Evolutionary conservation across 1,140 invertebrate species (phyloP).

Genomic region (Catajapyx aquilonaris): DNA sequence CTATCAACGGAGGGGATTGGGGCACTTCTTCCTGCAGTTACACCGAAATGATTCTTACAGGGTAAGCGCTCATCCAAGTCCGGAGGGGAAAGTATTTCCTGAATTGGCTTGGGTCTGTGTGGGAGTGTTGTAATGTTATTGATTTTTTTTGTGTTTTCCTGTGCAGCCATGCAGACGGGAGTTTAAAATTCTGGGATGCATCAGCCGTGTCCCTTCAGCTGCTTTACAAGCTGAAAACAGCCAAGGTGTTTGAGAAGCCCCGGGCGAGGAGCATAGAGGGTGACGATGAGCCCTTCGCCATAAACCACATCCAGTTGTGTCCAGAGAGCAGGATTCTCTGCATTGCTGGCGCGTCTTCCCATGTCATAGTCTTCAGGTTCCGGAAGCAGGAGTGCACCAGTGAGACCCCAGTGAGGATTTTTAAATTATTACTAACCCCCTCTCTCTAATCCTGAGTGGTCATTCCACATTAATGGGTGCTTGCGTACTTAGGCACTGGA

Average conservation of each 20-base stretch:
- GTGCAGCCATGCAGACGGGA: constrained; percentile 82
- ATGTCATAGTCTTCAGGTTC: constrained; percentile 90
- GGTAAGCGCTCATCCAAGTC: constrained; percentile 41
- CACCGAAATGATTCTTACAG: constrained; percentile 90
- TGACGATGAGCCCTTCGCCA: constrained; percentile 79
- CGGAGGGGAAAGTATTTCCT: too few relatives aligned
- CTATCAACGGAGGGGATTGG: constrained; percentile 87
- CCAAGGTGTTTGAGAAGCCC: constrained; percentile 74
- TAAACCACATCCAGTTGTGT: constrained; percentile 78
- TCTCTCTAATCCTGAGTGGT: constrained; percentile 2
- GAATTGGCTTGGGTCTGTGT: too few relatives aligned
- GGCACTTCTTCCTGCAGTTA: constrained; percentile 81
- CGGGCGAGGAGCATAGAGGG: constrained; percentile 21
- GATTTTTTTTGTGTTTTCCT: too few relatives aligned
- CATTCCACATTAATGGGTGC: constrained; percentile 2
- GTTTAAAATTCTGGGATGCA: constrained; percentile 94
- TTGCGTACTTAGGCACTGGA: constrained; percentile 46
- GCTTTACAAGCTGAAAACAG: constrained; percentile 93
- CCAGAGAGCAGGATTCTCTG: constrained; percentile 76
- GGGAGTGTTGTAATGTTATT: too few relatives aligned
- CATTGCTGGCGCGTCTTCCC: constrained; percentile 70
- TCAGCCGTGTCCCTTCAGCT: constrained; percentile 81
- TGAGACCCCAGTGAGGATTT: constrained; percentile 54
- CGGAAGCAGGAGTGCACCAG: constrained; percentile 66
- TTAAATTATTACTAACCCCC: constrained; percentile 4